Percentiles rank a stretch among this genome's conserved stretches.
Conservation (phyloP, 2,797 vertebrate genomes). For the Pelochelys cantorii region DNA sequence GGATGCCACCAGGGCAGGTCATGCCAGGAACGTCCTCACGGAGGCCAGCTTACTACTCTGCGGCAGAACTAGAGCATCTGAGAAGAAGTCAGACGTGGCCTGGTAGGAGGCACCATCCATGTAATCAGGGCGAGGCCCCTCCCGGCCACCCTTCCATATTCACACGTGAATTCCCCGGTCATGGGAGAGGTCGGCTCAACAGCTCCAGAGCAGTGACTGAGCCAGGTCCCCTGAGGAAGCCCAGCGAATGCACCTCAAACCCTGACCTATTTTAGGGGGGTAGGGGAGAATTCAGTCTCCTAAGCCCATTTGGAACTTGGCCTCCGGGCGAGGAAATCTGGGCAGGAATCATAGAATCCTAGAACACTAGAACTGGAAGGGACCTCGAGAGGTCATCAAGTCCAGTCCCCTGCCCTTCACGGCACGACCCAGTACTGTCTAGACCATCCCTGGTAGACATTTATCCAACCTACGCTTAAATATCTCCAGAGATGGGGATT, state of each 20-base stretch:
- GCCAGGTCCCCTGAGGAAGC: neutral
- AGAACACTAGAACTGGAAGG: too few species aligned
- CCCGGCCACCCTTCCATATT: neutral
- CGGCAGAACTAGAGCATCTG: neutral
- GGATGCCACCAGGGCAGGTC: neutral
- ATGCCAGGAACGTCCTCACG: neutral
- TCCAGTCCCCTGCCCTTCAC: too few species aligned
- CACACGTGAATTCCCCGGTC: neutral
- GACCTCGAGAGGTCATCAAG: too few species aligned
- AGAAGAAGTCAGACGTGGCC: neutral
- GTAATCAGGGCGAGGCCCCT: neutral
- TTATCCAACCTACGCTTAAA: too few species aligned
- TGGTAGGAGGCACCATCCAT: neutral
- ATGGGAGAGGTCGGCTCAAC: neutral
- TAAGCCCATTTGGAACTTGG: neutral
- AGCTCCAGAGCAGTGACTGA: neutral
- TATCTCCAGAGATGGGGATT: too few species aligned
- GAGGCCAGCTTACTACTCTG: neutral
- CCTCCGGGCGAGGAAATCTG: neutral
- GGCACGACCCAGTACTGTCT: too few species aligned
- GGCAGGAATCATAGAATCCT: too few species aligned
- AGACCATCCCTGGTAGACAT: too few species aligned
- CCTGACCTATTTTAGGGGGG: too few species aligned
- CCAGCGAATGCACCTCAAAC: neutral
- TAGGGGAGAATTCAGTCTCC: neutral